These are phyloP conservation scores for Athene cunicularia DNA, from an alignment of 2,113 vertebrate genomes.

Conservation along the genomic window DNA sequence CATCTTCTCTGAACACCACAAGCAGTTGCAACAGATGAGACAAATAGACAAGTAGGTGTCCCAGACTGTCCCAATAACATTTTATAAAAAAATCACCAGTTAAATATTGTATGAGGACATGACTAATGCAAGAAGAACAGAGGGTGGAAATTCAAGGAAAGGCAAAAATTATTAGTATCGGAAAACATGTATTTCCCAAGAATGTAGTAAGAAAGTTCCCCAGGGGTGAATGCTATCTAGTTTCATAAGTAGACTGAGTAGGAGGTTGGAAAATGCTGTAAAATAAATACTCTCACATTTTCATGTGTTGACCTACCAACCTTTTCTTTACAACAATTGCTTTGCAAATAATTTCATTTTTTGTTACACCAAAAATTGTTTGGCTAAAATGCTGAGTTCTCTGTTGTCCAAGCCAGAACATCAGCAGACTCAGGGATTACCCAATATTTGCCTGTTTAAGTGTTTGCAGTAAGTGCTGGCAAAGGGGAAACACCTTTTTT, in stretches of 20 bases:
- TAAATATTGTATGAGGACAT: not conserved
- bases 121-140: not conserved
- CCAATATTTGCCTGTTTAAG: not conserved
- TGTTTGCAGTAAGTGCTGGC: not conserved
- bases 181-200: not conserved
- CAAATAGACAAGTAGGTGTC: not conserved
- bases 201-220: not conserved
- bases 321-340: not conserved
- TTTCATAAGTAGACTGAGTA: not conserved
- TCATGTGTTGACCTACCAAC: not conserved
- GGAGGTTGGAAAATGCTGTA: not conserved
- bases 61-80: not conserved
- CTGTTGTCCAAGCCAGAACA: constrained; percentile 12
- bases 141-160: not conserved
- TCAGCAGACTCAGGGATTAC: not conserved
- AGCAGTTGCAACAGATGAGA: not conserved
- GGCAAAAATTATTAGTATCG: not conserved
- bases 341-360: not conserved
- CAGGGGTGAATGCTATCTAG: not conserved
- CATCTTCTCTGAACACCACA: not conserved
- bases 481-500: not conserved
- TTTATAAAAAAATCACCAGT: not conserved
- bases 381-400: not conserved
- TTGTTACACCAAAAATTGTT: not conserved
- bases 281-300: not conserved